These are phyloP conservation scores for Notarius lentiginosus DNA, from an alignment of 2,113 vertebrate genomes.

Conservation along the genomic window DNA sequence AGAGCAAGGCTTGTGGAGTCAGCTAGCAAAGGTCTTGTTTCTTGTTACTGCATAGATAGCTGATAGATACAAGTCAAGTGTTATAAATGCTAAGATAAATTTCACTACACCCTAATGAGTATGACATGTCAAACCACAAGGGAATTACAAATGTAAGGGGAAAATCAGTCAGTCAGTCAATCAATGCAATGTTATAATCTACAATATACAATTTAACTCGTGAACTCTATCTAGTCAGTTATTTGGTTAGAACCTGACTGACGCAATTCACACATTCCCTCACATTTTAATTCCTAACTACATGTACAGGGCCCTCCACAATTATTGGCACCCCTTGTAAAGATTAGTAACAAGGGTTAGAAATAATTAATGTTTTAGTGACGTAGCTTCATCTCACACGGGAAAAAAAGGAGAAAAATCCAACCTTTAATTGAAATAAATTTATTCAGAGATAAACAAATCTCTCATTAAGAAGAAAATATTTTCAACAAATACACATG, in stretches of 20 bases:
- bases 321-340: too few species aligned
- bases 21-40: slow-evolving; percentile 45
- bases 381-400: too few species aligned
- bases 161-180: neutral
- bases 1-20: slow-evolving; percentile 60
- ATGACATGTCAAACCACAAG: neutral
- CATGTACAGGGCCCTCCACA: neutral
- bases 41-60: neutral
- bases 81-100: neutral
- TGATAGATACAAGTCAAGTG: neutral
- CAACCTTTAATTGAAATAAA: too few species aligned
- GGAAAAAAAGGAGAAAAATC: too few species aligned
- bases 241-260: neutral
- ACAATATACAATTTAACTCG: neutral
- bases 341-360: too few species aligned
- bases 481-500: too few species aligned
- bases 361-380: too few species aligned
- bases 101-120: neutral
- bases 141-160: neutral
- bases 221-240: neutral
- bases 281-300: neutral
- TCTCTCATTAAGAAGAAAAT: too few species aligned
- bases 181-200: neutral
- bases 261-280: neutral
- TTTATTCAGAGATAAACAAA: too few species aligned